A percentile compares a stretch with the other conserved stretches of the same genome.
These are phyloP conservation scores for Papilio helenus DNA, from an alignment of 1,140 invertebrate species.

Conservation along the genomic window DNA sequence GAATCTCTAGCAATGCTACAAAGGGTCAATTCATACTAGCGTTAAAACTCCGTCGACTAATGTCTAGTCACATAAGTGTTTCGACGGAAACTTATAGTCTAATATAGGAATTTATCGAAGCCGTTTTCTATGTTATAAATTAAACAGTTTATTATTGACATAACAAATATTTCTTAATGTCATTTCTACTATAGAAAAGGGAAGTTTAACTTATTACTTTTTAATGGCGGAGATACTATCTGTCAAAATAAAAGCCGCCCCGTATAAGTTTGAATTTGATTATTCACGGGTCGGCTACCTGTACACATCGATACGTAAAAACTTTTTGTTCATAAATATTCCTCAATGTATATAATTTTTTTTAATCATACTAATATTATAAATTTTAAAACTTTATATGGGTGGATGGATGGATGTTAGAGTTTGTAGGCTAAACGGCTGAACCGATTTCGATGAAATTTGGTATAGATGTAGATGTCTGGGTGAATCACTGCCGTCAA, in stretches of 20 bases:
- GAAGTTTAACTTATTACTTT: conserved; percentile 12
- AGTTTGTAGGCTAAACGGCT: too few relatives aligned
- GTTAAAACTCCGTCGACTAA: neutral
- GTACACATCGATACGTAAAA: conserved; percentile 1
- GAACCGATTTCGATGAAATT: too few relatives aligned
- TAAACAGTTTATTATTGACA: neutral
- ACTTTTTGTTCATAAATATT: conserved; percentile 20
- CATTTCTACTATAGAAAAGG: neutral
- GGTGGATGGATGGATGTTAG: too few relatives aligned
- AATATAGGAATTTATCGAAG: neutral
- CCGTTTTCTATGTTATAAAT: neutral
- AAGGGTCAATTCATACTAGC: conserved; percentile 16
- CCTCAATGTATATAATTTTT: neutral
- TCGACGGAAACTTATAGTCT: neutral
- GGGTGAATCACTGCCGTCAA: too few relatives aligned
- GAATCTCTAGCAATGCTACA: conserved; percentile 36
- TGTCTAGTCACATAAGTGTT: neutral
- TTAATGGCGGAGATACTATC: conserved; percentile 24
- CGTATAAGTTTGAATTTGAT: conserved; percentile 24
- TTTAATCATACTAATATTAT: too few relatives aligned
- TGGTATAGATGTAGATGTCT: too few relatives aligned
- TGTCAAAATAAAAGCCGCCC: conserved; percentile 28
- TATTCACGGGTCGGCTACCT: conserved; percentile 25
- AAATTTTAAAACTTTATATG: too few relatives aligned
- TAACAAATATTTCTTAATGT: neutral